Evolutionary conservation across 2,888 invertebrate genomes (phyloP), one percentile per base, ranked within the genome.

Genomic region (Lasioglossum pauxillum): DNA sequence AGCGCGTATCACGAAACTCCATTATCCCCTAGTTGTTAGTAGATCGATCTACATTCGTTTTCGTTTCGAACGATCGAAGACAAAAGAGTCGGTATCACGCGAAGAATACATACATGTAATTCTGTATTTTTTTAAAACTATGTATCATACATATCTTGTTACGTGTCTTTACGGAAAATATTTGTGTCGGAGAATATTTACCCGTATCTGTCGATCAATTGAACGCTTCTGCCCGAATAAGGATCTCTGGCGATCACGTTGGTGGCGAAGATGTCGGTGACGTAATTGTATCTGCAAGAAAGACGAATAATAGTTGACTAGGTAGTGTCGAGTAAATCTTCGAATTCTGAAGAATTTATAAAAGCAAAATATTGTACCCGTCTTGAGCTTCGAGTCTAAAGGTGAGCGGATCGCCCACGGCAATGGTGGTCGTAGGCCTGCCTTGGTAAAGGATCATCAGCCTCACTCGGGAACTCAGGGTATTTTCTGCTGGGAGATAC

Each of bases 181-280:
- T 38, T 27, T 14, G 73, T 46, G 49, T 27, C 57, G 7, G 31
- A 16, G 38, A 0, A 41, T 74, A 64, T 96, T 95, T 96, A 98
- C 98, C 98, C 98, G 92, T 97, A 97, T 95, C 98, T 96, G 95
- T 98, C 98, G 88, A 98, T 98, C 0, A 98, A 96, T 93, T 98
- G 98, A 75, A 98, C 98, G 38, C 98, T 98, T 94, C 98, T 96
- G 83, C 98, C 98, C 0, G 98, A 98, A 94, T 98, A 98, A 1
- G 98, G 98, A 96, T 99, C 98, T 93, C 98, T 96, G 0, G 98
- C 98, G 19, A 98, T 97, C 2, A 99, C 98, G 95, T 98, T 98
- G 0, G 98, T 98, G 0, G 98, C 98, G 94, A 99, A 99, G 89
- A 99, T 98, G 92, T 99, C 98, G 0, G 97, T 97, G 0, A 97